These are phyloP conservation scores for Lophura nycthemera DNA, from an alignment of 2,113 vertebrate species.

Conservation along the genomic window DNA sequence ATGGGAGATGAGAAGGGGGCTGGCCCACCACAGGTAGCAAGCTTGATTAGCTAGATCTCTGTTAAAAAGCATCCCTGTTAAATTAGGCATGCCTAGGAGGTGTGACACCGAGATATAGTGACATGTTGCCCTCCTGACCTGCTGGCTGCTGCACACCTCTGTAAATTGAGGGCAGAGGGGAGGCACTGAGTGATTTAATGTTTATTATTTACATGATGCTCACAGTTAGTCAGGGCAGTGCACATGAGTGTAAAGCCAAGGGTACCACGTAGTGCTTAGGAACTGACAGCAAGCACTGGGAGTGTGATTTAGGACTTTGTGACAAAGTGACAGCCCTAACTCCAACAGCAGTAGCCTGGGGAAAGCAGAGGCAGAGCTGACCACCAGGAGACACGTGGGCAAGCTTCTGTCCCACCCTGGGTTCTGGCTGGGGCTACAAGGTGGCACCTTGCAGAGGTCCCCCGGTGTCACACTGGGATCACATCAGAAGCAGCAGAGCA, in stretches of 20 bases:
- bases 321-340: not conserved
- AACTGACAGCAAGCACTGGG: constrained; percentile 23
- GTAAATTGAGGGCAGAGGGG: not conserved
- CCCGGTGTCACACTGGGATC: not conserved
- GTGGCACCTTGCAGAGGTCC: not conserved
- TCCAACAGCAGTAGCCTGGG: not conserved
- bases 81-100: constrained; percentile 2
- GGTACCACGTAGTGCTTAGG: not conserved
- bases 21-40: not conserved
- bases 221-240: not conserved
- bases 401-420: not conserved
- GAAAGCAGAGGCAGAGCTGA: not conserved
- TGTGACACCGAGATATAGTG: not conserved
- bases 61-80: not conserved
- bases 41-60: not conserved
- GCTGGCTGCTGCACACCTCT: not conserved
- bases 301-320: not conserved
- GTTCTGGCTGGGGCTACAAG: not conserved
- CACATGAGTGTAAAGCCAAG: constrained; percentile 13
- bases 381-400: not conserved
- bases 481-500: not conserved
- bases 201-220: not conserved
- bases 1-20: not conserved
- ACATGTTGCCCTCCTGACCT: not conserved
- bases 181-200: not conserved